Evolutionary conservation across 2,888 invertebrate genomes (phyloP).

Genomic region (Hypercompe scribonia): DNA sequence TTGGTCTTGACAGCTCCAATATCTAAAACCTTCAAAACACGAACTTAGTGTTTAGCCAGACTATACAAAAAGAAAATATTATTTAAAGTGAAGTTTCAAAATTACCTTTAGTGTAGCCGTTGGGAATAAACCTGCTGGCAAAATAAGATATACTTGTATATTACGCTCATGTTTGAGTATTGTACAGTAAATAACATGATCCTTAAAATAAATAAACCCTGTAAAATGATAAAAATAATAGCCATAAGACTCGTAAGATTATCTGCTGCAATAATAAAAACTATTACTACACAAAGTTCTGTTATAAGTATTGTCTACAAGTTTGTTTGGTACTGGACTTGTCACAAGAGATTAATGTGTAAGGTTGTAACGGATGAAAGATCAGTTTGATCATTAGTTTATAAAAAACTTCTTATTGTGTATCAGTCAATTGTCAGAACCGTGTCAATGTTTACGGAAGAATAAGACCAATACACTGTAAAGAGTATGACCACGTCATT

Average conservation of each 20-base stretch:
- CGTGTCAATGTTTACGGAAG: background rate
- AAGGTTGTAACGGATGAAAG: background rate
- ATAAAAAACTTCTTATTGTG: background rate
- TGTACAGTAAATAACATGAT: no score
- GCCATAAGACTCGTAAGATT: background rate
- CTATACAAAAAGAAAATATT: no score
- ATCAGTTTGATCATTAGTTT: background rate
- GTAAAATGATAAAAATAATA: no score
- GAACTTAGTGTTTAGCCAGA: no score
- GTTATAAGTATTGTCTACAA: background rate
- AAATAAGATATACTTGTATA: no score
- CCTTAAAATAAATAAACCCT: no score
- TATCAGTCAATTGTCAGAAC: background rate
- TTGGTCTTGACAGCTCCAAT: no score
- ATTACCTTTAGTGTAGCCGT: no score
- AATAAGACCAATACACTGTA: background rate
- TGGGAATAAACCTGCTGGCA: no score
- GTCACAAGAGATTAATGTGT: background rate
- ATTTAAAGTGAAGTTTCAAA: no score
- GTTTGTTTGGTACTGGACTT: background rate
- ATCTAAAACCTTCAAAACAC: no score
- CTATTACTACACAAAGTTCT: background rate
- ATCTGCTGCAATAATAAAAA: background rate
- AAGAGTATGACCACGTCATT: background rate
- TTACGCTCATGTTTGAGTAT: no score